Base-by-base conservation (phyloP, 2,113 vertebrate species). In the Cynoglossus semilaevis region DNA sequence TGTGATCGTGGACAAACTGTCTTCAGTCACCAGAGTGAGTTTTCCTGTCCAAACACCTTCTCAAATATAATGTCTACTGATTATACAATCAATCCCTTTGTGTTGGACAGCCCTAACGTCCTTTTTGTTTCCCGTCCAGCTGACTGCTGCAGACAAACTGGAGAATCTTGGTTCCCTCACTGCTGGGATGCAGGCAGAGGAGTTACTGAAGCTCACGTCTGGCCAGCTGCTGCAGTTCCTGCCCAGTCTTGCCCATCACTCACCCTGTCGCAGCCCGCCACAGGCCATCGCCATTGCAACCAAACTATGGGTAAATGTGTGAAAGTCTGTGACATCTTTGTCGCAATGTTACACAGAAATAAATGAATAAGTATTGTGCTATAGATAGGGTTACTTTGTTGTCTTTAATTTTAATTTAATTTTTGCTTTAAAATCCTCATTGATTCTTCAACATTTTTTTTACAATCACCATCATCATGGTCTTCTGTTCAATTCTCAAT, bases 271-370 rank as follows among this genome's bases (percentile, higher is more conserved):
- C 69, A 85, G 71, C 52, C 78, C 80, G 1, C 50, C 79, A 5
- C 90, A 91, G 65, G 70, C 73, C 62, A 87, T 86, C 9, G 71
- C 85, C 15, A 54, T 91, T 50, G 35, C 89, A 43, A 89, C 82
- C 44, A 91, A 88, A 68, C 83, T 93, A 49, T 92, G 92, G 91
- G 91, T 92, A 87, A 12, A 16, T 16, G n/a, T 1, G 4, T 11
- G 35, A n/a, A 29, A 10, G 51, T 11, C 22, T 29, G 22, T 29
- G 22, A 29, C 22, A 29, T 29, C 22, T 29, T 29, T 29, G 22
- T 4, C 6, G 22, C 22, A 29, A 29, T 4, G 22, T 4, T 29
- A 29, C 6, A 4, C 6, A 29, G 22, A 2, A 2, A 29, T 29
- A 29, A 29, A 29, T 29, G 6, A n/a, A n/a, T n/a, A n/a, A n/a